Conservation (phyloP, 1,140 invertebrate species). For the Anoplophora glabripennis region DNA sequence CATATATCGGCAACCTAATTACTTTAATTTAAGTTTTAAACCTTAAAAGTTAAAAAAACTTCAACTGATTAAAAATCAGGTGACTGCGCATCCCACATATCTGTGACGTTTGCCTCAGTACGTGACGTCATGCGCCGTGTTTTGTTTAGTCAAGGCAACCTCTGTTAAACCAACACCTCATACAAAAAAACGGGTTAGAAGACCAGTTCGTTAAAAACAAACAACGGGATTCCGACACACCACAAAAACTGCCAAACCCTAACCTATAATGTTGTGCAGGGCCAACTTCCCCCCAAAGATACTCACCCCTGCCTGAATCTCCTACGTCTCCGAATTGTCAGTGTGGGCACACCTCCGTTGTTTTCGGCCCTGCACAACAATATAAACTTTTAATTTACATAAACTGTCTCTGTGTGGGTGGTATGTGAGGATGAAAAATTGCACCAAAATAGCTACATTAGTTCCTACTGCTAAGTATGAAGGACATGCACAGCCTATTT, state of each 20-base stretch:
- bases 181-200: slow-evolving; percentile 9
- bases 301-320: slow-evolving; percentile 46
- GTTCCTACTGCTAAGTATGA: background rate
- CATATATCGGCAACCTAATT: slow-evolving; percentile 1
- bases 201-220: background rate
- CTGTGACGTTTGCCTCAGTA: background rate
- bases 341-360: slow-evolving; percentile 44
- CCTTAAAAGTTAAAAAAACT: no score
- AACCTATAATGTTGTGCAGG: slow-evolving; percentile 27
- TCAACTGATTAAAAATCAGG: no score
- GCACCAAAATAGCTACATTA: background rate
- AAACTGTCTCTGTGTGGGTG: background rate
- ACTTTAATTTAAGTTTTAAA: background rate
- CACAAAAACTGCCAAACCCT: slow-evolving; percentile 5
- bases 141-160: background rate
- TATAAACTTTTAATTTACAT: slow-evolving; percentile 7
- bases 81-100: no score
- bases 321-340: slow-evolving; percentile 46
- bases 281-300: slow-evolving; percentile 10
- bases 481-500: background rate
- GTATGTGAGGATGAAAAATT: background rate
- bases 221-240: background rate
- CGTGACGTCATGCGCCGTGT: background rate
- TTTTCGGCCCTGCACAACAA: slow-evolving; percentile 50
- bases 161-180: background rate